Base-by-base conservation (phyloP, 2,888 invertebrate genomes). In the Argyra leucocephala region DNA sequence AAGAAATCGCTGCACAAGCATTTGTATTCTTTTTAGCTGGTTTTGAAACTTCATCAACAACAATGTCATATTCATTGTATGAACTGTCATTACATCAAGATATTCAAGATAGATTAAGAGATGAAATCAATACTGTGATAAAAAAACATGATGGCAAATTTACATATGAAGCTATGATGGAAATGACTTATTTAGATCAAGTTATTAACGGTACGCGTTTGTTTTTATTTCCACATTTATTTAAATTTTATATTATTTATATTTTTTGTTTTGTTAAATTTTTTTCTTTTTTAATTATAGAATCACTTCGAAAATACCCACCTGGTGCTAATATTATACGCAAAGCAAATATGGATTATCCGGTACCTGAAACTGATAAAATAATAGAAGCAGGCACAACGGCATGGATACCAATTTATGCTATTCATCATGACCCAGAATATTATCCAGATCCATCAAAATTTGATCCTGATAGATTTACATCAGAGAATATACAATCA, bases 271-370 rank as follows among this genome's bases (percentile, higher is more conserved):
- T 22, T 22, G 22, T 58, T 58, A 21, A n/a, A n/a, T 57, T 18
- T 57, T 57, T 57, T 57, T 21, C 12, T 21, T 62, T 21, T 22
- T 26, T 48, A 64, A 72, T 73, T 61, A 23, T 22, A 82, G 82
- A 82, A 74, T 80, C 81, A n/a, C 77, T 82, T 78, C 75, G 83
- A 57, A 80, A 80, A 70, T 77, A 82, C 69, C 82, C 83, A 24
- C 81, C 82, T 1, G 75, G 81, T 75, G 74, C 81, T 1, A 74
- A 78, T 3, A 68, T 82, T 62, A 80, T 81, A 69, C 75, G 83
- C 1, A 63, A 22, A 57, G 48, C 65, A 3, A 23, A 63, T 3
- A n/a, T 22, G 1, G 65, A 57, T 21, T 65, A 65, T 22, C 63
- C 66, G 24, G 65, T 81, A 2, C 74, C 77, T 1, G 71, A 69